Conservation (phyloP, 2,888 invertebrate species). For the Diachrysia chrysitis region DNA sequence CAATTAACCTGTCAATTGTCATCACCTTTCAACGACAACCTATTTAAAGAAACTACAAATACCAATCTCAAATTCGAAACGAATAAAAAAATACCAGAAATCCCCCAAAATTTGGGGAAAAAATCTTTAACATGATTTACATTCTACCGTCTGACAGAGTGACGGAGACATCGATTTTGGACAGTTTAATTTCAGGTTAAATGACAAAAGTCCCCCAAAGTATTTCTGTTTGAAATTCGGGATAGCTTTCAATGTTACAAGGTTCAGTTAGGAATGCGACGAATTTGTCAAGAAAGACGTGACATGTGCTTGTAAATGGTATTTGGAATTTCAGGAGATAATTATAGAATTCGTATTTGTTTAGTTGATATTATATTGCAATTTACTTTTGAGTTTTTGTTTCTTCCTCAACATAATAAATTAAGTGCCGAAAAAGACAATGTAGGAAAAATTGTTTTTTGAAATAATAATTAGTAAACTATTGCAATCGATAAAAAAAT, state of each 20-base stretch:
- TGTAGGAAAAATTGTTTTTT: no score
- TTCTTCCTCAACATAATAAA: no score
- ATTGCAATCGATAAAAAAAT: no score
- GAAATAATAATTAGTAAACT: no score
- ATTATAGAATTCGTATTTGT: conserved; percentile 30
- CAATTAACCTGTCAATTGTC: conserved; percentile 73
- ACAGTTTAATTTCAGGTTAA: conserved; percentile 88
- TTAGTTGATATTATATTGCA: conserved; percentile 7
- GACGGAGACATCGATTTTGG: conserved; percentile 84
- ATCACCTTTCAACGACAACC: conserved; percentile 59
- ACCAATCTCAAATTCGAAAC: conserved; percentile 23
- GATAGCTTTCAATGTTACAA: conserved; percentile 59
- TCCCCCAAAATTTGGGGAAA: conserved; percentile 56
- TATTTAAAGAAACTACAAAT: conserved; percentile 51
- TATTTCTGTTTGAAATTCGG: conserved; percentile 75
- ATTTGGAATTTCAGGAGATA: conserved; percentile 28
- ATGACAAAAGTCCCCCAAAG: conserved; percentile 75
- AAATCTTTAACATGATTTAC: conserved; percentile 78
- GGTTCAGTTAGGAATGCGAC: conserved; percentile 64
- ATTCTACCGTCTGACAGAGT: conserved; percentile 64
- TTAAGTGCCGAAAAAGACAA: no score
- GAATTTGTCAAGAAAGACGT: conserved; percentile 72
- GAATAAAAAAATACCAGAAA: conserved; percentile 50
- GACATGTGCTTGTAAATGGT: conserved; percentile 66
- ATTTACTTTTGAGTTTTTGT: neutral